phyloP scores from a whole-genome alignment of 2,888 invertebrate genomes.

The Standfussiana lucernea region DNA sequence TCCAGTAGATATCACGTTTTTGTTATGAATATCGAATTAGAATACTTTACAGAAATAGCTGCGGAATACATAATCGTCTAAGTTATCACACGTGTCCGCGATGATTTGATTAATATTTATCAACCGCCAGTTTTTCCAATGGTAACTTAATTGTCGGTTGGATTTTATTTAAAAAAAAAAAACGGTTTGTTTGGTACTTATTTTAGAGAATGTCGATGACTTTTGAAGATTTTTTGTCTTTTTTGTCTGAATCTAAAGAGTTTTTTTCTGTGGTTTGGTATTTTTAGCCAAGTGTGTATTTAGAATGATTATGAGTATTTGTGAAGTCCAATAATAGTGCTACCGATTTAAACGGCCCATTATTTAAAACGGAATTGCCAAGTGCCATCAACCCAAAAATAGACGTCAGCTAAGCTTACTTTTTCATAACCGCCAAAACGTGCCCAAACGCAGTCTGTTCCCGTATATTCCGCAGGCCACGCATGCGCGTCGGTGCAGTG shows the following conservation, averaged over 20 bases:
- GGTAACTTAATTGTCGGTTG: slow-evolving; percentile 35
- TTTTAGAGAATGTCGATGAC: slow-evolving; percentile 20
- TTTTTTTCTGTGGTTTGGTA: background rate
- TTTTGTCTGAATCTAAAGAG: background rate
- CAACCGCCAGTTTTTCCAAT: slow-evolving; percentile 20
- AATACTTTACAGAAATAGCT: slow-evolving; percentile 53
- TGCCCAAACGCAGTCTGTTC: slow-evolving; percentile 31
- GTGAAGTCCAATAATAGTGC: background rate
- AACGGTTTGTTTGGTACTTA: background rate
- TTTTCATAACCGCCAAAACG: slow-evolving; percentile 6
- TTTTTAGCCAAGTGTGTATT: slow-evolving; percentile 14
- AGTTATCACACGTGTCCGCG: slow-evolving; percentile 48
- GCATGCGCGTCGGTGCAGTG: slow-evolving; percentile 62
- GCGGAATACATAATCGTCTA: slow-evolving; percentile 36
- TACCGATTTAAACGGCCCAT: background rate
- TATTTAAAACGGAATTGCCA: too few species aligned
- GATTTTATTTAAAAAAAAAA: slow-evolving; percentile 4
- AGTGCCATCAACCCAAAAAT: background rate
- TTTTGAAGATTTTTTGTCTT: background rate
- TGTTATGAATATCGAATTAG: slow-evolving; percentile 55
- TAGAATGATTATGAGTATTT: background rate
- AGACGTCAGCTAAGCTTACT: background rate
- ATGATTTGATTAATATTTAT: slow-evolving; percentile 59
- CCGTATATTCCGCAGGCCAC: slow-evolving; percentile 55
- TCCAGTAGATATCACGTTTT: slow-evolving; percentile 35